A percentile compares a stretch with the other conserved stretches of the same genome.
phyloP scores from a whole-genome alignment of 2,888 invertebrate genomes.

The Drosophila buzzatii region DNA sequence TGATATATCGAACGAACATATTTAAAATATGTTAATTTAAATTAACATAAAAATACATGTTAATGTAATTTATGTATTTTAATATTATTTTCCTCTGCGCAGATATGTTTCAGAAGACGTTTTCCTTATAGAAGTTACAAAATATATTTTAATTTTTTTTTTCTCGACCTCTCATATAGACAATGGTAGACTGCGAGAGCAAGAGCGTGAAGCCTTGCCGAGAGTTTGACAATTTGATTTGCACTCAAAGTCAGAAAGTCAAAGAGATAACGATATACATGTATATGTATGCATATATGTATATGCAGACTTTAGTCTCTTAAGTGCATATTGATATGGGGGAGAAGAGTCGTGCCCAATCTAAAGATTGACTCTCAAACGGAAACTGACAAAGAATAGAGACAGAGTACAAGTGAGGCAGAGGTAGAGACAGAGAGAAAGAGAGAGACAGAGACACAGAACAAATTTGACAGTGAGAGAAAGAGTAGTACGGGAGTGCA shows the following conservation, averaged over 20 bases:
- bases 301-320: neutral
- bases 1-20: neutral
- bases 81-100: neutral
- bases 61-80: neutral
- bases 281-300: neutral
- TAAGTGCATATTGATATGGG: neutral
- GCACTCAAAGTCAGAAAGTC: neutral
- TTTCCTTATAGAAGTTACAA: neutral
- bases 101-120: neutral
- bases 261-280: neutral
- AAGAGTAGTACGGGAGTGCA: constrained; percentile 30
- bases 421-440: constrained; percentile 22
- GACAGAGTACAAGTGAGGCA: constrained; percentile 14
- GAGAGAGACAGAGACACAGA: constrained; percentile 11
- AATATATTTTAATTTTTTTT: neutral
- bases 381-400: neutral
- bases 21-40: neutral
- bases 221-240: neutral
- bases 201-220: neutral
- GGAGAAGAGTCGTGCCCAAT: neutral
- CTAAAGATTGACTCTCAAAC: neutral
- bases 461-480: constrained; percentile 17
- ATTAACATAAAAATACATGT: neutral
- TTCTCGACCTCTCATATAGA: neutral
- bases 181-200: neutral